Conservation (phyloP, 2,113 vertebrate genomes). For the Perccottus glenii region DNA sequence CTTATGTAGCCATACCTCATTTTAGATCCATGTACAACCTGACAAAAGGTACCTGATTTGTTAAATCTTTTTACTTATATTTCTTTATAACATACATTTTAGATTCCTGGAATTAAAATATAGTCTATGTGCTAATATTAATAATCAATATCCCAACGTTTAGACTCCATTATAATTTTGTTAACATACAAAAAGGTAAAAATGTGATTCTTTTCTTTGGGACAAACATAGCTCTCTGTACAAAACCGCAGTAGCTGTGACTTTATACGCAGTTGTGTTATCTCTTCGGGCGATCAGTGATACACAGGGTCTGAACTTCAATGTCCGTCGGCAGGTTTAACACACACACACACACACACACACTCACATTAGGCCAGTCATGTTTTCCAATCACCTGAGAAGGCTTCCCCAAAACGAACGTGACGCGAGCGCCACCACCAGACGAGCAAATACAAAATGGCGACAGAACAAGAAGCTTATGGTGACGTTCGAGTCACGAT, state of each 20-base stretch:
- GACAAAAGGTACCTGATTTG: constrained; percentile 61
- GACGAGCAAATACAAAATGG: constrained; percentile 7
- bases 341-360: constrained; percentile 19
- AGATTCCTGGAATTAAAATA: constrained; percentile 70
- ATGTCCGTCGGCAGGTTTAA: constrained; percentile 22
- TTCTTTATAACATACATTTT: constrained; percentile 55
- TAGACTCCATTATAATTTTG: constrained; percentile 28
- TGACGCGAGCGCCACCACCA: constrained; percentile 18
- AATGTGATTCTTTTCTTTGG: constrained; percentile 70
- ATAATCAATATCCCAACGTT: constrained; percentile 63
- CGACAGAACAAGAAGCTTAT: background rate
- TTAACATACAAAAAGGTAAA: constrained; percentile 69
- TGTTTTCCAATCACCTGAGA: constrained; percentile 7
- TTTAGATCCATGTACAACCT: constrained; percentile 1
- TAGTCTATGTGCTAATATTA: constrained; percentile 59
- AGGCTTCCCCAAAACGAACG: constrained; percentile 27
- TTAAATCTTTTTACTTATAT: constrained; percentile 43
- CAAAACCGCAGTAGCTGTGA: constrained; percentile 27
- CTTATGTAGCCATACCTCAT: background rate
- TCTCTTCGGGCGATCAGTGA: constrained; percentile 39
- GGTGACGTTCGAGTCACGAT: constrained; percentile 29
- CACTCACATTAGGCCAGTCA: constrained; percentile 29
- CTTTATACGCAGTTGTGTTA: constrained; percentile 36
- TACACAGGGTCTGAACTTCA: constrained; percentile 73
- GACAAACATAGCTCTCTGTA: constrained; percentile 51